Evolutionary conservation across 2,888 invertebrate species (phyloP).

Genomic region (Nomada lathburiana): DNA sequence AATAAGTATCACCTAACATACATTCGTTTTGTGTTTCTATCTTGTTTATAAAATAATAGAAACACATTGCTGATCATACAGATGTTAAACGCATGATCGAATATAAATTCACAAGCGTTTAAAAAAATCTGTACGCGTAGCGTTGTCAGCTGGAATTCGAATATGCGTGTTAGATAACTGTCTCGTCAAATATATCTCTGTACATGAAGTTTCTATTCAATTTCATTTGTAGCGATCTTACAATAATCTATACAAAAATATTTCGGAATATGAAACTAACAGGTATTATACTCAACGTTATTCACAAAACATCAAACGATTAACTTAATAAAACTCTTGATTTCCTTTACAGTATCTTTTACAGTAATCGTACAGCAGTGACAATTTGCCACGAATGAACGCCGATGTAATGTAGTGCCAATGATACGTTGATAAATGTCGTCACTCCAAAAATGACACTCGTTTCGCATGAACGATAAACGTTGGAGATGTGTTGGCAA

Average conservation of each 20-base stretch:
- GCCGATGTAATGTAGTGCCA: background rate
- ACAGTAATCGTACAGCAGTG: background rate
- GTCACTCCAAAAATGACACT: conserved; percentile 3
- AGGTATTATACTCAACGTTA: background rate
- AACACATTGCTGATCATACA: background rate
- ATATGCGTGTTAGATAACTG: conserved; percentile 14
- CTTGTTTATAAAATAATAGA: background rate
- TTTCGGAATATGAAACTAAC: conserved; percentile 7
- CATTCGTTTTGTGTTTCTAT: background rate
- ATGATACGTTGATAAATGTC: conserved; percentile 16
- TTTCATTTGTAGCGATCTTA: background rate
- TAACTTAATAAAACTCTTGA: background rate
- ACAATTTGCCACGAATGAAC: conserved; percentile 8
- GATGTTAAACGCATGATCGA: background rate
- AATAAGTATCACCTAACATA: conserved; percentile 12
- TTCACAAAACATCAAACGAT: background rate
- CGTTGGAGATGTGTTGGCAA: background rate
- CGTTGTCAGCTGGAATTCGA: background rate
- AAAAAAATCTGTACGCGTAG: conserved; percentile 2
- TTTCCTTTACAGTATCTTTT: background rate
- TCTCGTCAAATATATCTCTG: background rate
- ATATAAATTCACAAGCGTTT: background rate
- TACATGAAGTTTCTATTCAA: background rate
- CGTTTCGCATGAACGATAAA: background rate
- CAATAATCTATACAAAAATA: background rate